Evolutionary conservation across 2,888 invertebrate genomes (phyloP).

Genomic region (Cheiracanthium punctorium): DNA sequence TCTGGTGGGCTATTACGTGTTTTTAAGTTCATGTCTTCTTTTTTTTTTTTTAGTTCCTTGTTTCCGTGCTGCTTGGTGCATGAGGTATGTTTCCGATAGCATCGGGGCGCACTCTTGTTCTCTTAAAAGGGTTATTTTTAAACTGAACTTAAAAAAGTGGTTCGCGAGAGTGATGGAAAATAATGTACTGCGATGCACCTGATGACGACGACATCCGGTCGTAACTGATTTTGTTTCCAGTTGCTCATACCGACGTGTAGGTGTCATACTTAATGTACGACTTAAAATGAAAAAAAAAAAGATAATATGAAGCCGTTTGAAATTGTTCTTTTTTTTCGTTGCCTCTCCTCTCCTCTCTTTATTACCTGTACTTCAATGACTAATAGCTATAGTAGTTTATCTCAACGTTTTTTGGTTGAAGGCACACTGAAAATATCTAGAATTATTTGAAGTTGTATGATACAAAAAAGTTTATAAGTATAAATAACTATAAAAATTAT

Average conservation of each 20-base stretch:
- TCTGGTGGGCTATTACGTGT: slow-evolving; percentile 12
- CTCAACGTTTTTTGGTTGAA: too few species aligned
- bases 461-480: too few species aligned
- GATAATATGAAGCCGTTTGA: too few species aligned
- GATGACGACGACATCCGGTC: slow-evolving; percentile 1
- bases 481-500: too few species aligned
- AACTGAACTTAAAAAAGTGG: not conserved
- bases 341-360: too few species aligned
- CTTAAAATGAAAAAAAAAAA: not conserved
- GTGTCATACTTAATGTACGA: not conserved
- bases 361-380: too few species aligned
- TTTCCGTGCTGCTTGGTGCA: slow-evolving; percentile 16
- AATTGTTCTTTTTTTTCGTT: too few species aligned
- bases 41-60: slow-evolving; percentile 25
- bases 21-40: slow-evolving; percentile 20
- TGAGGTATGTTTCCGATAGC: not conserved
- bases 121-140: not conserved
- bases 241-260: too few species aligned
- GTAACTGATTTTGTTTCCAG: not conserved
- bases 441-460: too few species aligned
- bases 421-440: too few species aligned
- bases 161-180: not conserved
- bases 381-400: too few species aligned
- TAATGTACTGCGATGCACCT: not conserved
- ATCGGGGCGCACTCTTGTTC: not conserved